Evolutionary conservation across 2,113 vertebrate species (phyloP), one percentile per base, ranked within the genome.

Genomic region (Trichechus manatus): DNA sequence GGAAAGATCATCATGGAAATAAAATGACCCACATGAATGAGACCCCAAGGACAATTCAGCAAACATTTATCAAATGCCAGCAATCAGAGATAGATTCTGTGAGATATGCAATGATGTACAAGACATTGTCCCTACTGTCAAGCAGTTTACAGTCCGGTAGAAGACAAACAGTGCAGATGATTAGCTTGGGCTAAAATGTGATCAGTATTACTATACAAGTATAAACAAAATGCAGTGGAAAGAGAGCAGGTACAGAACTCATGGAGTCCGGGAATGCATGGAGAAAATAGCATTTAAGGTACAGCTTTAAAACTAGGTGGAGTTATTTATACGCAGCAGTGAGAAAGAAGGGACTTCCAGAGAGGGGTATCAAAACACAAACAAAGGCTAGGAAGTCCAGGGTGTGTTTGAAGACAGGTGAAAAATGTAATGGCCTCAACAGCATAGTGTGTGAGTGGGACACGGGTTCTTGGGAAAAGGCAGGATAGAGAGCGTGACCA

Each of bases 1-100:
- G 66, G 87, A 89, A 89, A 80, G 63, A 87, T 86, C 36, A 10
- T 89, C 33, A 15, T 83, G 33, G 29, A 87, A 87, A 11, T 87
- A 87, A 80, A 80, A 53, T 84, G 68, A 19, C 19, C 63, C 33
- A 93, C 80, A 61, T 50, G 42, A 96, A 31, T 11, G 50, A 83
- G 39, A 86, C 44, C 13, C 64, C 78, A 64, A 96, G 89, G 82
- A 87, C n/a, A 87, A 53, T 59, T 10, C 22, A 31, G 23, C 64
- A 92, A 78, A 66, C 77, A 61, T 89, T 78, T 63, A 75, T 50
- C 77, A 78, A 84, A 50, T 66, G 29, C 36, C 72, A 39, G 6
- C 5, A 56, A 70, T 92, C 29, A 27, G 47, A 44, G 33, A 61
- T 56, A 59, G 72, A 74, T 56, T 80, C 33, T 36, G 39, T 93